phyloP scores from a whole-genome alignment of 2,888 invertebrate genomes.

The Argyresthia goedartella region DNA sequence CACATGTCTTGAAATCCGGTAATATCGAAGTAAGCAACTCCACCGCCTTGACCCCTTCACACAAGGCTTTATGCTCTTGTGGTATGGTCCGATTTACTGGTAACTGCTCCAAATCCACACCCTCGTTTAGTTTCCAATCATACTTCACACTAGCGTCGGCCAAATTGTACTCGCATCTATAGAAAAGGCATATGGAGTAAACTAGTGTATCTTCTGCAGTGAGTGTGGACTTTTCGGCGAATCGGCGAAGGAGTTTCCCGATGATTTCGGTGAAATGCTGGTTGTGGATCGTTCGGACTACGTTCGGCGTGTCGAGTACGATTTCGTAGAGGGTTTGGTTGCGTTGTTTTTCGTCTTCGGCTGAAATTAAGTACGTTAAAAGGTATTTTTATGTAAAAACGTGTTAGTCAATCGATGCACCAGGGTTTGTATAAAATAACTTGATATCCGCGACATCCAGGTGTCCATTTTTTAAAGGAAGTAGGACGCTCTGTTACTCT shows the following conservation, averaged over 20 bases:
- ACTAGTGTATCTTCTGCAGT: slow-evolving; percentile 22
- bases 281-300: slow-evolving; percentile 34
- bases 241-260: slow-evolving; percentile 17
- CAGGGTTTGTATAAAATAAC: too few species aligned
- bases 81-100: slow-evolving; percentile 24
- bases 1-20: slow-evolving; percentile 22
- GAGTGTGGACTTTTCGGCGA: slow-evolving; percentile 15
- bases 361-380: slow-evolving; percentile 24
- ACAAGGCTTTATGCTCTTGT: slow-evolving; percentile 31
- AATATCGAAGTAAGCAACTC: slow-evolving; percentile 21
- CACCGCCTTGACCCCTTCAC: slow-evolving; percentile 25
- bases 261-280: slow-evolving; percentile 24
- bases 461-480: too few species aligned
- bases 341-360: slow-evolving; percentile 19
- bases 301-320: slow-evolving; percentile 27
- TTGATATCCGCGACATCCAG: too few species aligned
- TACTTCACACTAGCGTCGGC: slow-evolving; percentile 30
- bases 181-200: slow-evolving; percentile 27
- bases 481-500: too few species aligned
- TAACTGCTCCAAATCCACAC: slow-evolving; percentile 25
- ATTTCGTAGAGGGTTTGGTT: slow-evolving; percentile 25
- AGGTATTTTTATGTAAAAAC: not conserved
- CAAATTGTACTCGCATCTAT: slow-evolving; percentile 39
- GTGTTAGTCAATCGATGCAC: not conserved
- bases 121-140: slow-evolving; percentile 34